Percentiles rank a stretch among this genome's conserved stretches.
Conservation (phyloP, 2,888 invertebrate species). For the Galeopsomyia nigrocyanea region DNA sequence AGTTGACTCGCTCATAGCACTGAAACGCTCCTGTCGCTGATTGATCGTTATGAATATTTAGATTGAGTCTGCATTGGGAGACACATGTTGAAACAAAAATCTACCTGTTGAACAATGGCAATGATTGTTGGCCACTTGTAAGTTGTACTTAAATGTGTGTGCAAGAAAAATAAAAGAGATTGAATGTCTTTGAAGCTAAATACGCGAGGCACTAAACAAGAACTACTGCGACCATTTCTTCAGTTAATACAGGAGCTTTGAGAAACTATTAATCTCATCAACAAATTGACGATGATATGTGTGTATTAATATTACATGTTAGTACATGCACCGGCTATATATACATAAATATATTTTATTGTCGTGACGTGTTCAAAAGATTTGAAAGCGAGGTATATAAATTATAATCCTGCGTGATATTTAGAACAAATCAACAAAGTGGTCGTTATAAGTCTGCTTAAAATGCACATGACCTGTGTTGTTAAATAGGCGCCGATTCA, state of each 20-base stretch:
- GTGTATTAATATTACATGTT: slow-evolving; percentile 50
- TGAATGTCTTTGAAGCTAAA: slow-evolving; percentile 48
- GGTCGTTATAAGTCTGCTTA: slow-evolving; percentile 49
- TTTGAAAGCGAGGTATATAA: slow-evolving; percentile 54
- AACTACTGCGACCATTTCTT: slow-evolving; percentile 52
- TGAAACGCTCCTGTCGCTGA: slow-evolving; percentile 55
- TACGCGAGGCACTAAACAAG: slow-evolving; percentile 49
- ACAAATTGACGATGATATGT: slow-evolving; percentile 41
- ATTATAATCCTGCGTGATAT: slow-evolving; percentile 49
- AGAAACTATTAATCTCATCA: slow-evolving; percentile 40
- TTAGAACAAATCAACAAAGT: slow-evolving; percentile 48
- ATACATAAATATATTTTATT: slow-evolving; percentile 56
- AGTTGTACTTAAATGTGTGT: slow-evolving; percentile 60
- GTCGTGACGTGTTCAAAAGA: slow-evolving; percentile 63
- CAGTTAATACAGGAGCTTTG: slow-evolving; percentile 47
- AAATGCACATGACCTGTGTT: slow-evolving; percentile 47
- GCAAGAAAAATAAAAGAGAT: slow-evolving; percentile 45
- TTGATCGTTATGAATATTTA: slow-evolving; percentile 55
- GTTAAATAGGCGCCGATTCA: slow-evolving; percentile 16
- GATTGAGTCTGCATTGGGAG: slow-evolving; percentile 56
- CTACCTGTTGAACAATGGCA: slow-evolving; percentile 62
- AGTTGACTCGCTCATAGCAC: slow-evolving; percentile 40
- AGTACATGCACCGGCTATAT: slow-evolving; percentile 58
- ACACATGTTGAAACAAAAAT: slow-evolving; percentile 43
- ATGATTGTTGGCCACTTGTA: slow-evolving; percentile 60